These are phyloP conservation scores for Cephus sareptanus DNA, from an alignment of 2,888 invertebrate genomes.

Conservation along the genomic window DNA sequence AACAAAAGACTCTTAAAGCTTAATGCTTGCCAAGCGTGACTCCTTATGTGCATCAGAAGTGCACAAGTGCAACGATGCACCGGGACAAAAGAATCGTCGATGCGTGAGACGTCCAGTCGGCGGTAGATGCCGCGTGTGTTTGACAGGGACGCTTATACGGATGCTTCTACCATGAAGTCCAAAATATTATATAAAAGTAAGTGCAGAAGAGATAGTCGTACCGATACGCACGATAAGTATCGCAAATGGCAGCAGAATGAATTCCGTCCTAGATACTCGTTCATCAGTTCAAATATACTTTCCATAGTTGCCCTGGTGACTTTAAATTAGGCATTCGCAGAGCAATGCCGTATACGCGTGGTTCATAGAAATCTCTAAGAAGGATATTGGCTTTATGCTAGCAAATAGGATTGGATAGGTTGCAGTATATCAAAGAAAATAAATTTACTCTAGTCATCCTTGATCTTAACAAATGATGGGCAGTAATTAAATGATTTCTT, in stretches of 20 bases:
- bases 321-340: background rate
- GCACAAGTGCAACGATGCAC: background rate
- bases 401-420: too few relatives aligned
- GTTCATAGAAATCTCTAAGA: background rate
- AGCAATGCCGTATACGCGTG: too few relatives aligned
- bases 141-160: background rate
- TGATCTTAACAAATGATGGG: background rate
- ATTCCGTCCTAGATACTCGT: slow-evolving; percentile 15
- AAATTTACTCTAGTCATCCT: background rate
- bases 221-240: background rate
- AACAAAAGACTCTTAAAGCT: background rate
- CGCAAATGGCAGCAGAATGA: background rate
- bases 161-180: background rate
- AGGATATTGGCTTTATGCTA: background rate
- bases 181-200: background rate
- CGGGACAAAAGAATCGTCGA: background rate
- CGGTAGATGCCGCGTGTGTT: background rate
- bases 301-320: slow-evolving; percentile 8
- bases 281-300: slow-evolving; percentile 20
- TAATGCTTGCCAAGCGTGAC: background rate
- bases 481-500: background rate
- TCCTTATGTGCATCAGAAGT: background rate
- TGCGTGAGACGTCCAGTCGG: background rate
- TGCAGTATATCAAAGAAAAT: background rate
- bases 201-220: background rate